Evolutionary conservation across 2,797 vertebrate genomes (phyloP).

Genomic region (Staurois parvus): DNA sequence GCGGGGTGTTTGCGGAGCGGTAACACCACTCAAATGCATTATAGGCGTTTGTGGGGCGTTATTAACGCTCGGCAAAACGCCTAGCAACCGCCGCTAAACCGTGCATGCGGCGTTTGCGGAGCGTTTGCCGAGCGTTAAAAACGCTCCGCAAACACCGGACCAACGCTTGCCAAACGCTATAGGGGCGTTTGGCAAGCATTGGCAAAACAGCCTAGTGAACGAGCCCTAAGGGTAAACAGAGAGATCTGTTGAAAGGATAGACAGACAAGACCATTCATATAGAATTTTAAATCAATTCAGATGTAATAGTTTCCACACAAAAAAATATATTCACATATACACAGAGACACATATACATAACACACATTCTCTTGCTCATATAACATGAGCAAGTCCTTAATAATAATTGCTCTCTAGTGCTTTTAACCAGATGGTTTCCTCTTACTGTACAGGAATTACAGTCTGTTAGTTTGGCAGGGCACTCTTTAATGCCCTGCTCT

Average conservation of each 20-base stretch:
- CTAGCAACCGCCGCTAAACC: no score
- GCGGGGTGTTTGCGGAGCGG: no score
- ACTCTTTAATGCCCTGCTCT: not conserved
- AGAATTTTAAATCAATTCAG: not conserved
- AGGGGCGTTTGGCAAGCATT: no score
- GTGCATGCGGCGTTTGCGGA: no score
- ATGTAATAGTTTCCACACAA: not conserved
- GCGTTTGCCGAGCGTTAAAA: no score
- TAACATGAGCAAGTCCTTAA: not conserved
- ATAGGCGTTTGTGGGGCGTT: no score
- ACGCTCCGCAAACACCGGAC: no score
- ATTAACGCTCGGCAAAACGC: no score
- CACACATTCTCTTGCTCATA: not conserved
- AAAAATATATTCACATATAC: not conserved
- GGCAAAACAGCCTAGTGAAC: no score
- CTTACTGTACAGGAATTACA: not conserved
- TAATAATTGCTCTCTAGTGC: not conserved
- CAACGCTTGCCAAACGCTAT: no score
- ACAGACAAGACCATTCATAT: not conserved
- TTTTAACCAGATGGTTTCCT: not conserved
- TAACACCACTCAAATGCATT: no score
- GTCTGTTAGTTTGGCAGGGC: not conserved
- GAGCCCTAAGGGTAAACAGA: not conserved
- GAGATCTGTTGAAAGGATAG: no score
- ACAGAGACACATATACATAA: not conserved